Base-by-base conservation (phyloP, 2,888 invertebrate species). In the Lampropteryx suffumata region DNA sequence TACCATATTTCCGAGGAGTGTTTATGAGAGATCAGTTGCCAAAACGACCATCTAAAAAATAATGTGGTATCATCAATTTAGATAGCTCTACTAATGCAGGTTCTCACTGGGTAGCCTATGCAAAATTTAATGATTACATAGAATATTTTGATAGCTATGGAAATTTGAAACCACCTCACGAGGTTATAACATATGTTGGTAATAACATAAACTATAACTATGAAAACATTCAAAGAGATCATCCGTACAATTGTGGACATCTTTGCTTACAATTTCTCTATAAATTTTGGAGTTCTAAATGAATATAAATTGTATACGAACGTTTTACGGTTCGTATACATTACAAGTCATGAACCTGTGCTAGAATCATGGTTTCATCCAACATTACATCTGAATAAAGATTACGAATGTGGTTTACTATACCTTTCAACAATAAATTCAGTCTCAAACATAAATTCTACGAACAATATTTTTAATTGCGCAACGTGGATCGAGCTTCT, bases 71-170 rank as follows among this genome's bases (percentile, higher is more conserved):
- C 0, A 10, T 50, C 0, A 50, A 50, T 28, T 27, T 49, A 37
- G 42, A 49, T 13, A 24, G 8, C 12, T 42, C 48, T 3, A 13
- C 12, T 14, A 36, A 36, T 32, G 1, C n/a, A 1, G 50, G 50
- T 1, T 44, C 50, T 1, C 50, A 50, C 26, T 50, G 44, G 50
- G 44, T 44, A 44, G 44, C 50, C n/a, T 48, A 48, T 8, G 41
- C 13, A 4, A 48, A 48, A 3, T 8, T 7, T 6, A 30, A 34
- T 11, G 2, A 44, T 11, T 29, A 44, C 28, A 21, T 37, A n/a
- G 44, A 50, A 9, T 50, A 44, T 26, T 50, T 50, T 35, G 50
- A 50, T 30, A 44, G 50, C 9, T 50, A 30, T 29, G 50, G 50
- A 4, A 17, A 50, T 17, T 30, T 50, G 1, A 44, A 34, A 34